Evolutionary conservation across 2,797 vertebrate genomes (phyloP).

Genomic region (Labeo calbasu): DNA sequence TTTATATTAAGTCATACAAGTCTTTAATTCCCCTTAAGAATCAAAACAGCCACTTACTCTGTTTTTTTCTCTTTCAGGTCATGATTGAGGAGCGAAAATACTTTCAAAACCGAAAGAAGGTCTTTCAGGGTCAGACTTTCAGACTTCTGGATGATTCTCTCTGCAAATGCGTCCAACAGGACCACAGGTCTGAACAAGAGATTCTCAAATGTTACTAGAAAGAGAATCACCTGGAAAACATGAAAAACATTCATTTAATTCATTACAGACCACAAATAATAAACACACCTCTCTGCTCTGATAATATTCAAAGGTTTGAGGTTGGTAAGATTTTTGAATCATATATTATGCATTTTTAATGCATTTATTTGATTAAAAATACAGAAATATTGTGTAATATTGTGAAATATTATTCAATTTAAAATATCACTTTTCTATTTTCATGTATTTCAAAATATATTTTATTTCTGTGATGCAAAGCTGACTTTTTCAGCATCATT

Average conservation of each 20-base stretch:
- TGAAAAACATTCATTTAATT: not conserved
- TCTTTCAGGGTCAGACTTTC: conserved; percentile 74
- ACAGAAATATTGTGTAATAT: not conserved
- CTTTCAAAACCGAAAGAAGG: conserved; percentile 75
- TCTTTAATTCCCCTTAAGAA: not conserved
- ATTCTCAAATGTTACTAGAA: conserved; percentile 78
- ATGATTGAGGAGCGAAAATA: conserved; percentile 84
- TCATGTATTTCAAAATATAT: not conserved
- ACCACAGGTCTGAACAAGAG: conserved; percentile 77
- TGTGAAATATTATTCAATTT: not conserved
- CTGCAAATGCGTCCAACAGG: conserved; percentile 80
- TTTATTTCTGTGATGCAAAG: not conserved
- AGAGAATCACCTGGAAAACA: conserved; percentile 75
- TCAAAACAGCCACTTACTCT: conserved; percentile 73
- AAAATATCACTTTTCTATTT: not conserved
- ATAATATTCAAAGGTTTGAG: not conserved
- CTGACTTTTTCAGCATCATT: not conserved
- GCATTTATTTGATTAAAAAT: not conserved
- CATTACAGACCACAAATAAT: not conserved
- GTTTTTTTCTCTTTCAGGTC: conserved; percentile 67
- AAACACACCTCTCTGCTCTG: not conserved
- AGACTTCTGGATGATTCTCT: conserved; percentile 76
- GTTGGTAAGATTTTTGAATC: not conserved
- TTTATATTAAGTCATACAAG: no score
- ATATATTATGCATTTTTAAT: no score